Conservation (phyloP, 2,797 vertebrate species). For the Spinibarbus caldwelli region DNA sequence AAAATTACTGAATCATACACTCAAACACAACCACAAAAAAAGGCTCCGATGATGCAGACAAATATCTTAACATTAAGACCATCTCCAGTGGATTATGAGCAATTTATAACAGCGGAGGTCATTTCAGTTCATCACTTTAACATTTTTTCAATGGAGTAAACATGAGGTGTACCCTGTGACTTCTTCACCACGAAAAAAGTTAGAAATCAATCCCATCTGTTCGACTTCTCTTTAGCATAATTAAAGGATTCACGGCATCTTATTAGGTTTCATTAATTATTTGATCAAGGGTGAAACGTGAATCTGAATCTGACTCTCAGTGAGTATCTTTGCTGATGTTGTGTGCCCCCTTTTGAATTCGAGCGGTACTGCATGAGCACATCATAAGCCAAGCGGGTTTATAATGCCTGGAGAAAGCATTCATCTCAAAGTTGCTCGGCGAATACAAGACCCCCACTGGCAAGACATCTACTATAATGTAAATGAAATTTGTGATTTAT, state of each 20-base stretch:
- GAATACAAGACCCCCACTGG: not conserved
- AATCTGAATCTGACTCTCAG: constrained; percentile 20
- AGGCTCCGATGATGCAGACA: constrained; percentile 1
- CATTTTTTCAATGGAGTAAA: constrained; percentile 47
- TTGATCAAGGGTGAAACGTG: constrained; percentile 53
- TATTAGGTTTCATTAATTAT: constrained; percentile 55
- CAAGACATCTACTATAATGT: not conserved
- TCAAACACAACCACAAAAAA: constrained; percentile 12
- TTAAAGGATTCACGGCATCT: constrained; percentile 57
- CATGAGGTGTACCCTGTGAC: constrained; percentile 34
- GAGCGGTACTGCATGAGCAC: constrained; percentile 36
- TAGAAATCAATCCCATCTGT: constrained; percentile 58
- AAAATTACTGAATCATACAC: constrained; percentile 36
- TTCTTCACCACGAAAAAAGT: constrained; percentile 47
- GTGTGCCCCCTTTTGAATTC: constrained; percentile 54
- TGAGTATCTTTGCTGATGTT: constrained; percentile 43
- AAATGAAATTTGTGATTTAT: constrained; percentile 6
- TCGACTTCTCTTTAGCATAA: constrained; percentile 57
- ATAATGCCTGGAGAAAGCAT: constrained; percentile 2
- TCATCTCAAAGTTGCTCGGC: not conserved
- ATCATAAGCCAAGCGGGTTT: not conserved
- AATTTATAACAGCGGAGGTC: constrained; percentile 41
- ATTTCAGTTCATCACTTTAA: constrained; percentile 52
- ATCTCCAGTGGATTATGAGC: constrained; percentile 48
- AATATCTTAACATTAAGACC: constrained; percentile 27